Base-by-base conservation (phyloP, 2,888 invertebrate species). In the Elaeidobius kamerunicus region DNA sequence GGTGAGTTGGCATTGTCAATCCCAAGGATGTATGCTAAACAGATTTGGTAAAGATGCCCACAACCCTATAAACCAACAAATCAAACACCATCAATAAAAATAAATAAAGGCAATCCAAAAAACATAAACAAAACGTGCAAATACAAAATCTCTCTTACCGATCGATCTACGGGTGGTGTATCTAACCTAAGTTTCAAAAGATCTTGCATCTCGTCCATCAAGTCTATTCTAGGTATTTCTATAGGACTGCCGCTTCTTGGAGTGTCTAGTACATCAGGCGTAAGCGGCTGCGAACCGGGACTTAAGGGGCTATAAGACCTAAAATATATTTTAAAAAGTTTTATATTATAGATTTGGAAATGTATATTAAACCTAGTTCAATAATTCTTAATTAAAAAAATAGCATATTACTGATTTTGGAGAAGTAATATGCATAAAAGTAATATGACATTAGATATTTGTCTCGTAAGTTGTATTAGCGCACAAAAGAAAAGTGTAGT, bases 201-300 rank as follows among this genome's bases (percentile, higher is more conserved):
- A 66, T 82, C 80, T 60, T 80, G 77, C 64, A 83, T 75, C 70
- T 88, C 88, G 59, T 82, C 81, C 77, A 85, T 78, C 47, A 85
- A 74, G 69, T 83, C 82, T 65, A 84, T 79, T 42, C 68, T 60
- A 11, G 73, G 74, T 39, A 77, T 73, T 45, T 76, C 73, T 47
- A 78, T 62, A 1, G 73, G 73, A 32, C 73, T 73, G 15, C 65
- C 67, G 53, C 71, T 73, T 51, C 72, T 64, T 3, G 71, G 68
- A 12, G 66, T 68, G 58, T 78, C 76, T 12, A 72, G 64, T 32
- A 72, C 73, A 59, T 79, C 78, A 3, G 79, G 78, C 2, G 80
- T 78, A 51, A 75, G 70, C 1, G 78, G 76, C 54, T 75, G 78
- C 23, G 79, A 70, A n/a, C 75, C 71, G 7, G 78, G 76, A 60